These are phyloP conservation scores for Campopleginae sp. DNA, from an alignment of 2,888 invertebrate species.

Conservation along the genomic window DNA sequence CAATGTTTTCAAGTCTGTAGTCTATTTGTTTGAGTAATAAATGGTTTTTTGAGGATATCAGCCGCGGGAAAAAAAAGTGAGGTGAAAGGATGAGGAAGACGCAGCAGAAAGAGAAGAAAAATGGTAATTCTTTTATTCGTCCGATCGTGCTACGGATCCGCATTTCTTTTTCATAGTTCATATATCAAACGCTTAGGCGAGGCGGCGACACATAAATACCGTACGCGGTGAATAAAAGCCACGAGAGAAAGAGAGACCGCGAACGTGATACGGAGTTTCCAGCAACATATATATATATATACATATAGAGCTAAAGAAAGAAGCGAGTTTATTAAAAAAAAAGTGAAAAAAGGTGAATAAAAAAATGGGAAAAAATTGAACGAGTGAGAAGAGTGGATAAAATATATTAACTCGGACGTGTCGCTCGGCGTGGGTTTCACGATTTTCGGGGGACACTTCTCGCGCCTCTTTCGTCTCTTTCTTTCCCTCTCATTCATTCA, in stretches of 20 bases:
- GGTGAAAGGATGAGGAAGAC: background rate
- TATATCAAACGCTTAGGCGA: conserved; percentile 82
- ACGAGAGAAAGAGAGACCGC: conserved; percentile 40
- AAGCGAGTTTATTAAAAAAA: conserved; percentile 55
- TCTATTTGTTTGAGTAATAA: background rate
- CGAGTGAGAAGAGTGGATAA: conserved; percentile 72
- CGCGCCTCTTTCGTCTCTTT: conserved; percentile 49
- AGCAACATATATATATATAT: conserved; percentile 50
- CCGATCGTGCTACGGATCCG: conserved; percentile 60
- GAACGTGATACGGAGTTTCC: conserved; percentile 40
- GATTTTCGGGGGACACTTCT: conserved; percentile 78
- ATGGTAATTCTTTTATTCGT: conserved; percentile 50
- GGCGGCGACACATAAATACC: conserved; percentile 83
- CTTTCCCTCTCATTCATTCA: conserved; percentile 39
- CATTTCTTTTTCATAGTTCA: conserved; percentile 77
- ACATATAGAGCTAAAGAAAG: conserved; percentile 45
- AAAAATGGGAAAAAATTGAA: conserved; percentile 38
- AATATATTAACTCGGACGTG: conserved; percentile 78
- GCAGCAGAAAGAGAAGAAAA: conserved; percentile 36
- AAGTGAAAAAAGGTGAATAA: conserved; percentile 6
- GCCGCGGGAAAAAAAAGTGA: background rate
- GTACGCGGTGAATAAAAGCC: conserved; percentile 78
- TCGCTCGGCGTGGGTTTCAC: conserved; percentile 77
- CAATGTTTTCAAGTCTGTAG: background rate
- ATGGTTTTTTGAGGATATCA: conserved; percentile 7